Evolutionary conservation across 1,140 invertebrate species (phyloP).

Genomic region (Vanessa tameamea): DNA sequence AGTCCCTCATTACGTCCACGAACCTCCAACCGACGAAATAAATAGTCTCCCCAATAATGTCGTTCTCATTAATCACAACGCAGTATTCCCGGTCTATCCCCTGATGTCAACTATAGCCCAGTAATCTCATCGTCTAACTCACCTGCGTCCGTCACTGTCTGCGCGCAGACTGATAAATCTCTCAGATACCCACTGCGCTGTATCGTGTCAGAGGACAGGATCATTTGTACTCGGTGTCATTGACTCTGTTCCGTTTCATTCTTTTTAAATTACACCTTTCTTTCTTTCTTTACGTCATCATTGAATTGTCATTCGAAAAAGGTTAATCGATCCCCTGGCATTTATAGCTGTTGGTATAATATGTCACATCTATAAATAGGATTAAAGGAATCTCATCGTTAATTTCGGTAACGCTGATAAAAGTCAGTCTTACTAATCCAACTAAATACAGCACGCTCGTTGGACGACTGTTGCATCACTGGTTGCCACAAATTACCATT

Average conservation of each 20-base stretch:
- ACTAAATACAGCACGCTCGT: too few species aligned
- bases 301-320: too few species aligned
- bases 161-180: constrained; percentile 35
- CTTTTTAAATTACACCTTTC: constrained; percentile 8
- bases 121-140: constrained; percentile 10
- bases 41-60: background rate
- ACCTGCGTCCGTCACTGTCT: constrained; percentile 34
- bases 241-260: constrained; percentile 10
- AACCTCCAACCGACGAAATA: too few species aligned
- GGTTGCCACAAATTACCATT: too few species aligned
- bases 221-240: constrained; percentile 27
- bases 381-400: too few species aligned
- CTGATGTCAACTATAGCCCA: constrained; percentile 1
- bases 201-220: constrained; percentile 15
- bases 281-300: too few species aligned
- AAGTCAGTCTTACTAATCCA: too few species aligned
- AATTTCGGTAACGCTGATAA: too few species aligned
- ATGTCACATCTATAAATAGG: too few species aligned
- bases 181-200: constrained; percentile 19
- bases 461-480: too few species aligned
- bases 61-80: constrained; percentile 2
- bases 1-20: background rate
- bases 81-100: background rate
- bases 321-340: too few species aligned
- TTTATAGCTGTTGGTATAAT: too few species aligned